These are phyloP conservation scores for Cephalopterus ornatus DNA, from an alignment of 2,113 vertebrate genomes.

Conservation along the genomic window DNA sequence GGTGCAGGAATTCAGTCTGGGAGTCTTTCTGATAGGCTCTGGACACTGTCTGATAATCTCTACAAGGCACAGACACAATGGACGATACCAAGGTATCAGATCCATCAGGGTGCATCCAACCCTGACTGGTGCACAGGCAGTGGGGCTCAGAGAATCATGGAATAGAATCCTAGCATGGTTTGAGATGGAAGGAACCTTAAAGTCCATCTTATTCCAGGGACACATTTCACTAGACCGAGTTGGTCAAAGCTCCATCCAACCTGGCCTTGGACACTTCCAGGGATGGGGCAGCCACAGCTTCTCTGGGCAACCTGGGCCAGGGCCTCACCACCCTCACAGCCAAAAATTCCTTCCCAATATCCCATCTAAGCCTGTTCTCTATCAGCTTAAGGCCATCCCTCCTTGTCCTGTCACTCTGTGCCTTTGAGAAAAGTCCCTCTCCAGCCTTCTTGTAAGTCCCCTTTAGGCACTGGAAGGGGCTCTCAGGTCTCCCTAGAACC, in stretches of 20 bases:
- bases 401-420: background rate
- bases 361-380: background rate
- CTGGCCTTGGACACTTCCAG: background rate
- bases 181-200: background rate
- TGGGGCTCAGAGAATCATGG: background rate
- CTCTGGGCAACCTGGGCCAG: background rate
- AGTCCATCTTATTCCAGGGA: rapidly evolving
- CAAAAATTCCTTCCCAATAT: rapidly evolving
- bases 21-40: background rate
- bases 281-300: background rate
- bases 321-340: rapidly evolving
- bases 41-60: background rate
- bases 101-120: background rate
- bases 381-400: background rate
- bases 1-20: background rate
- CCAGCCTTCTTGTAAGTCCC: background rate
- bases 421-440: no score
- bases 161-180: background rate
- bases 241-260: rapidly evolving
- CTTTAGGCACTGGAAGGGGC: rapidly evolving
- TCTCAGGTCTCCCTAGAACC: background rate
- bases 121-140: rapidly evolving
- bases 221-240: rapidly evolving
- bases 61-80: background rate
- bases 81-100: background rate